Conservation (phyloP, 1,140 invertebrate genomes). For the Drosophila suzukii region DNA sequence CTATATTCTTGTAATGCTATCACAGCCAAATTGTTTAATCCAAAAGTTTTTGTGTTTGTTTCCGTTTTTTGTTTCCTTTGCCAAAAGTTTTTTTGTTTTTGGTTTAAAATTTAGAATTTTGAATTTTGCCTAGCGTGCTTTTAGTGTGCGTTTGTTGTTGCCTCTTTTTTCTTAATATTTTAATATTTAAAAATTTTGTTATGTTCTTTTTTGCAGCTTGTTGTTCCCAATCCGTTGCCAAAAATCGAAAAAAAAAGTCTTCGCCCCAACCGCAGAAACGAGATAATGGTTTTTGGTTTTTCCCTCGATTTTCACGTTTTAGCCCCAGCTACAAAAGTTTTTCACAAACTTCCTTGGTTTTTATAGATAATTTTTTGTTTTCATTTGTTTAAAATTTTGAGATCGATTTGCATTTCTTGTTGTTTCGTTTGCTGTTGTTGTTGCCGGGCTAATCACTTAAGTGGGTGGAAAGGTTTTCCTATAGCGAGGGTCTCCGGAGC, state of each 20-base stretch:
- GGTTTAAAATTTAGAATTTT: constrained; percentile 84
- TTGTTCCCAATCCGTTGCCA: constrained; percentile 49
- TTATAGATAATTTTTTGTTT: constrained; percentile 60
- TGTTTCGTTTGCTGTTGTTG: constrained; percentile 40
- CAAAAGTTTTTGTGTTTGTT: constrained; percentile 75
- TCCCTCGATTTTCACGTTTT: constrained; percentile 9
- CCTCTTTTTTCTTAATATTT: constrained; percentile 30
- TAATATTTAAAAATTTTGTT: constrained; percentile 5
- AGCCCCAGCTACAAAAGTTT: constrained; percentile 36
- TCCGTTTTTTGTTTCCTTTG: constrained; percentile 39
- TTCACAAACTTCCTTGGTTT: constrained; percentile 35
- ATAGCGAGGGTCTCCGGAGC: constrained; percentile 6
- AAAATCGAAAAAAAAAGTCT: constrained; percentile 42
- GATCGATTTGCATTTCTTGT: constrained; percentile 77
- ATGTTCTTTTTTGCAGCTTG: constrained; percentile 21
- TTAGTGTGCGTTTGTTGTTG: constrained; percentile 67
- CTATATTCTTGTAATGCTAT: constrained; percentile 78
- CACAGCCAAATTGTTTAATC: constrained; percentile 85
- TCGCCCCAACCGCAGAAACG: constrained; percentile 30
- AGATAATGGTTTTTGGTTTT: constrained; percentile 6
- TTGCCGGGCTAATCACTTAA: constrained; percentile 23
- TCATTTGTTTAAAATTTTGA: constrained; percentile 77
- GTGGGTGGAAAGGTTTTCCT: constrained; percentile 13
- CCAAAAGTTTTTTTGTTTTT: constrained; percentile 45
- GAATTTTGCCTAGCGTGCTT: constrained; percentile 82